Base-by-base conservation (phyloP, 2,888 invertebrate species). In the Andrena camellia region DNA sequence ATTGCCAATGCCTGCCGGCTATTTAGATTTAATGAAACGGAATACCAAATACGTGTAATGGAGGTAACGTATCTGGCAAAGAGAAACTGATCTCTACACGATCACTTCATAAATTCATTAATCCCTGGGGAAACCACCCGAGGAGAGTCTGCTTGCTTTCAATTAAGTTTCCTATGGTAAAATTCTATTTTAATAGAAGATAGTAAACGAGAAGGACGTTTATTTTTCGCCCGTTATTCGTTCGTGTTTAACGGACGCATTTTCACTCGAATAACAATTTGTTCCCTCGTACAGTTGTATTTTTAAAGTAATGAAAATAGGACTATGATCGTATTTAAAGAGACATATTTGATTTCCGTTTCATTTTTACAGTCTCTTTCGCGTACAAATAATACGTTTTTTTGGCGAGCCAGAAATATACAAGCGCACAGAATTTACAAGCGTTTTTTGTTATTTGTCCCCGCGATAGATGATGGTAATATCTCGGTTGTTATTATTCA, bases 11-110 rank as follows among this genome's bases (percentile, higher is more conserved):
- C 42, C 10, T 8, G 48, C 20, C 20, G 17, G 20, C 23, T 13
- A 6, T 62, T 20, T 17, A 20, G 8, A 8, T 29, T 6, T 26
- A 17, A 26, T 29, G 2, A 10, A 23, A 2, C 31, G 13, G 23
- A 42, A 50, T 33, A 31, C 50, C 31, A 20, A 59, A 70, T 33
- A 70, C 31, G n/a, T 13, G 42, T 31, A 20, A 60, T 60, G 13
- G 6, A 29, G 26, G 13, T 29, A 33, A 59, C 35, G 35, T 33
- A 29, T 35, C n/a, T 48, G 23, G 26, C 4, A 57, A 13, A 23
- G 57, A 10, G 10, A 3, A 3, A 10, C 57, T 26, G 8, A 10
- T 57, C 4, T 8, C 57, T 57, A 1, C 23, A 20, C 57, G 20
- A 57, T 57, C 57, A 57, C 23, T 57, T 57, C 23, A 23, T 23